Percentiles rank a stretch among this genome's conserved stretches.
These are phyloP conservation scores for Diceros bicornis DNA, from an alignment of 2,797 vertebrate species.

Conservation along the genomic window DNA sequence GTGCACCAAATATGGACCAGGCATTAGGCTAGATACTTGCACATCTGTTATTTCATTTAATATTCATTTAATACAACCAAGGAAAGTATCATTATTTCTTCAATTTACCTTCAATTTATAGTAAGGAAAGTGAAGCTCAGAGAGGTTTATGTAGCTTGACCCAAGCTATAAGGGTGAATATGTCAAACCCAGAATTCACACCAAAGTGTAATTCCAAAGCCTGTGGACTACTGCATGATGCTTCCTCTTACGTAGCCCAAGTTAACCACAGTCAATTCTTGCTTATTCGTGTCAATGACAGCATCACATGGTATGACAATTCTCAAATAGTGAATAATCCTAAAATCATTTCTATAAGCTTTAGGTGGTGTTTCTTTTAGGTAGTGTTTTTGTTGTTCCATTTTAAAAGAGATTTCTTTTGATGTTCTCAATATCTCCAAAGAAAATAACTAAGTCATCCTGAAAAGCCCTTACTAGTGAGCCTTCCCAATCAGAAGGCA, in stretches of 20 bases:
- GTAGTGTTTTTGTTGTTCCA: not conserved
- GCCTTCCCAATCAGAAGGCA: conserved; percentile 48
- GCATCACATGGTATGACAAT: not conserved
- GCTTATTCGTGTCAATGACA: conserved; percentile 6
- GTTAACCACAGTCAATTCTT: not conserved
- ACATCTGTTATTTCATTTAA: not conserved
- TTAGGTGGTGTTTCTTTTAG: not conserved
- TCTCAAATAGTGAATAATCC: conserved; percentile 53
- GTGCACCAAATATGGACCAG: not conserved
- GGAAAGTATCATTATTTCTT: not conserved
- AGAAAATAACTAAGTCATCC: conserved; percentile 52
- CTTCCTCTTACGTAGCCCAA: not conserved
- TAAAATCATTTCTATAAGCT: conserved; percentile 26
- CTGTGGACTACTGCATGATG: not conserved
- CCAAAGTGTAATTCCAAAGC: not conserved
- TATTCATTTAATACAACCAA: conserved; percentile 18
- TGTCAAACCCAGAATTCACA: conserved; percentile 29
- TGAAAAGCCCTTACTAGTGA: conserved; percentile 31
- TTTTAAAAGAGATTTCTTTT: conserved; percentile 11
- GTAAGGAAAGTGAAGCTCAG: conserved; percentile 41
- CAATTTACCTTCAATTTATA: not conserved
- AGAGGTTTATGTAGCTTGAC: not conserved
- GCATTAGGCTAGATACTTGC: not conserved
- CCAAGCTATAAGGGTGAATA: not conserved
- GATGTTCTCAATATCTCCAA: conserved; percentile 32